These are phyloP conservation scores for Glaucomys volans DNA, from an alignment of 2,113 vertebrate species.

Conservation along the genomic window DNA sequence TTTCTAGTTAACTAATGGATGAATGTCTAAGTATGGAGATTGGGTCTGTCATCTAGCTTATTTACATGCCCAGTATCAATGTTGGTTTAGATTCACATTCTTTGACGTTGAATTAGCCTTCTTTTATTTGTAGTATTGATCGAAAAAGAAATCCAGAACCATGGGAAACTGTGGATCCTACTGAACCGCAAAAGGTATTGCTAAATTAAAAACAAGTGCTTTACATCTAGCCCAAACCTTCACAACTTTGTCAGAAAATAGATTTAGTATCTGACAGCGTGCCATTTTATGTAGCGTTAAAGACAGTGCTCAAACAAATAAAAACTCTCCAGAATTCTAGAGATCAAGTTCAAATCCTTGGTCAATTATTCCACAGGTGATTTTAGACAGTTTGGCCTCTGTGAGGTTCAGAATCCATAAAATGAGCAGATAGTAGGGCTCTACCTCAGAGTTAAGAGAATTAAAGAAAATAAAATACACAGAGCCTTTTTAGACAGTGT, in stretches of 20 bases:
- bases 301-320: not conserved
- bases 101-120: constrained; percentile 33
- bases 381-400: not conserved
- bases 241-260: not conserved
- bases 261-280: not conserved
- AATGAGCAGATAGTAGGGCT: not conserved
- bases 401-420: constrained; percentile 3
- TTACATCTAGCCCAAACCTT: not conserved
- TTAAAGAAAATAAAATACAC: constrained; percentile 27
- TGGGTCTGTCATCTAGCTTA: not conserved
- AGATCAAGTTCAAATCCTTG: not conserved
- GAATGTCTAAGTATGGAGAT: not conserved
- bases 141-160: constrained; percentile 91
- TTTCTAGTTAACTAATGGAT: not conserved
- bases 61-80: not conserved
- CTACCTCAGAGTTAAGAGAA: not conserved
- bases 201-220: not conserved
- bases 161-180: constrained; percentile 92
- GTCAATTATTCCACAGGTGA: not conserved
- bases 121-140: constrained; percentile 89
- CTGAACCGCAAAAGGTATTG: constrained; percentile 92
- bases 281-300: not conserved
- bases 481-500: not conserved
- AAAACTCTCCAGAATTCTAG: not conserved
- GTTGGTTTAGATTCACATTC: not conserved